Conservation (phyloP, 2,797 vertebrate species). For the Glossophaga mutica region DNA sequence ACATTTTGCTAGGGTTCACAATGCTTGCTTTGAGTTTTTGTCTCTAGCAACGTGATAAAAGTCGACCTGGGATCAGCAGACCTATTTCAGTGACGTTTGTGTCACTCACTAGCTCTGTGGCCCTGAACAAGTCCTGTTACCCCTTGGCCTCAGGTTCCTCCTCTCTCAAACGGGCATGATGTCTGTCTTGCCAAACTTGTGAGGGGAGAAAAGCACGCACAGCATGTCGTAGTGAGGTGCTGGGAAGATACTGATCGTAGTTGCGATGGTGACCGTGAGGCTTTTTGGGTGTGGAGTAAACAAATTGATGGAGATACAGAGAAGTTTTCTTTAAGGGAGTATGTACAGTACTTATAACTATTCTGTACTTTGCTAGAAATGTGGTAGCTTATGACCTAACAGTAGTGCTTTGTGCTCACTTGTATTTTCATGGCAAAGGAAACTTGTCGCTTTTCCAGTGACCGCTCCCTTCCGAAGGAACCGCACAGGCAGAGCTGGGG, state of each 20-base stretch:
- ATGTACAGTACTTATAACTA: not conserved
- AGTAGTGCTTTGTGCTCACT: not conserved
- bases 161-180: not conserved
- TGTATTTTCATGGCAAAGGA: not conserved
- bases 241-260: not conserved
- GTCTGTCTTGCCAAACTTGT: not conserved
- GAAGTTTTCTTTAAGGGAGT: not conserved
- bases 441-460: not conserved
- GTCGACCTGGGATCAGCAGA: not conserved
- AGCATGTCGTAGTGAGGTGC: not conserved
- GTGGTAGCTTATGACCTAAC: not conserved
- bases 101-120: not conserved
- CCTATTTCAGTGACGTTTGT: not conserved
- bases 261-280: not conserved
- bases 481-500: too few species aligned
- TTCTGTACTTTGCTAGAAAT: not conserved
- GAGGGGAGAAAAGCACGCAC: not conserved
- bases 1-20: not conserved
- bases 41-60: not conserved
- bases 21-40: not conserved
- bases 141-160: not conserved
- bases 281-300: not conserved
- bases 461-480: not conserved
- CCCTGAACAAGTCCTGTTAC: not conserved
- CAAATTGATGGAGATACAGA: not conserved